Conservation (phyloP, 2,888 invertebrate genomes). For the Nephrotoma guestfalica region DNA sequence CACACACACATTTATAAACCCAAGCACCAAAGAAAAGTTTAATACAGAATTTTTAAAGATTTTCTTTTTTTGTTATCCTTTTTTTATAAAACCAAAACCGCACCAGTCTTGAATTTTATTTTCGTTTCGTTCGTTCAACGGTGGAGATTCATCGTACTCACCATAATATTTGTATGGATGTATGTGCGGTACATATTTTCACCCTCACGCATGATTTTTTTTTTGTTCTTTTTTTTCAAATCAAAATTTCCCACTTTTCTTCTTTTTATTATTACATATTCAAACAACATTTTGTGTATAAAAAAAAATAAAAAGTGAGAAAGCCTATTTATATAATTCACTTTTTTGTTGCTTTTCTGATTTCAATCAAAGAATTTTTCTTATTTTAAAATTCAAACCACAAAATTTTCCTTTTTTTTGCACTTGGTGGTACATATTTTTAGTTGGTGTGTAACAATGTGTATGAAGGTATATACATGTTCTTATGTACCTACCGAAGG, state of each 20-base stretch:
- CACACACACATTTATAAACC: neutral
- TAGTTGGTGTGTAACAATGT: neutral
- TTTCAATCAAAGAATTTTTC: neutral
- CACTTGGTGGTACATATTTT: neutral
- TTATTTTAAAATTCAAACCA: neutral
- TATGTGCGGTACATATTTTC: neutral
- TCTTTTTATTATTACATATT: neutral
- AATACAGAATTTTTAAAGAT: neutral
- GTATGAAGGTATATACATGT: neutral
- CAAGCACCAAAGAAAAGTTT: neutral
- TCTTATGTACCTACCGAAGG: too few species aligned
- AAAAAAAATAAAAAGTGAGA: neutral
- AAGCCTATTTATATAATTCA: neutral
- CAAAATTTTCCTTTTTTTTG: neutral
- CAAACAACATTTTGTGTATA: neutral
- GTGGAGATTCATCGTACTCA: neutral
- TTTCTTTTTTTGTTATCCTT: neutral
- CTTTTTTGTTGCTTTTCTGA: neutral
- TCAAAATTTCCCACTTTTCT: neutral
- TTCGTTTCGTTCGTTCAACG: neutral
- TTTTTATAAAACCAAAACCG: neutral
- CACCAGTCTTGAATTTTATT: neutral
- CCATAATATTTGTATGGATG: neutral
- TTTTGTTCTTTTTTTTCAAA: neutral
- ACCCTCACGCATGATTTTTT: neutral